These are phyloP conservation scores for Etheostoma perlongum DNA, from an alignment of 2,797 vertebrate genomes.

Conservation along the genomic window DNA sequence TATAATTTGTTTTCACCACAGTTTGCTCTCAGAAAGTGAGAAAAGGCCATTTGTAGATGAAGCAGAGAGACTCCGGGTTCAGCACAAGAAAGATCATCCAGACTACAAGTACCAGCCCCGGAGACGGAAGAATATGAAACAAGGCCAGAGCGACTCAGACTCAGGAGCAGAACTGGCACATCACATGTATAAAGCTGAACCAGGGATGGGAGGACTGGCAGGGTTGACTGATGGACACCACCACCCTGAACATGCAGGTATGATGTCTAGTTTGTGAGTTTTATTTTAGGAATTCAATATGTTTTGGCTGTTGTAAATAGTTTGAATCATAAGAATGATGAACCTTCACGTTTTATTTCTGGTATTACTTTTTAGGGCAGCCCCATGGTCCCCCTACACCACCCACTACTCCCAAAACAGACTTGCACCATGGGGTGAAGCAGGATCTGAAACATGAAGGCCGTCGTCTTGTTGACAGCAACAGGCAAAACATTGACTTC, in stretches of 20 bases:
- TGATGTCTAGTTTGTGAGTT: background rate
- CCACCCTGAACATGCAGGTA: conserved; percentile 92
- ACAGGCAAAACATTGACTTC: conserved; percentile 98
- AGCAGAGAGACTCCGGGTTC: conserved; percentile 94
- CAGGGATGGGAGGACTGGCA: conserved; percentile 82
- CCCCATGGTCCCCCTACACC: conserved; percentile 96
- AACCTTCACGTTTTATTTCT: background rate
- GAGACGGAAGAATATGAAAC: conserved; percentile 94
- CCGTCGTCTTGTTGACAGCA: conserved; percentile 89
- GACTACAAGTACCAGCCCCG: conserved; percentile 99
- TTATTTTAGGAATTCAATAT: background rate
- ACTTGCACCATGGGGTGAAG: conserved; percentile 90
- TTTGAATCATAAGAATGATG: background rate
- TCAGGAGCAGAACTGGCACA: conserved; percentile 91
- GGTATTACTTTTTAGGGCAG: conserved; percentile 84
- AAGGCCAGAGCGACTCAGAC: conserved; percentile 93
- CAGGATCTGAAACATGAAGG: conserved; percentile 94
- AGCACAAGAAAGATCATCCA: conserved; percentile 99
- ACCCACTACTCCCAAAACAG: conserved; percentile 95
- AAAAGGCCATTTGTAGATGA: conserved; percentile 98
- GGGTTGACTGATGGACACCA: conserved; percentile 88
- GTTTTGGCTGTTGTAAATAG: background rate
- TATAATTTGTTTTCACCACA: conserved; percentile 53
- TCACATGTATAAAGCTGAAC: conserved; percentile 92
- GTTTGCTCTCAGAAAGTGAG: conserved; percentile 95